Percentiles rank a stretch among this genome's conserved stretches.
Evolutionary conservation across 2,113 vertebrate genomes (phyloP).

Genomic region (Charina bottae): DNA sequence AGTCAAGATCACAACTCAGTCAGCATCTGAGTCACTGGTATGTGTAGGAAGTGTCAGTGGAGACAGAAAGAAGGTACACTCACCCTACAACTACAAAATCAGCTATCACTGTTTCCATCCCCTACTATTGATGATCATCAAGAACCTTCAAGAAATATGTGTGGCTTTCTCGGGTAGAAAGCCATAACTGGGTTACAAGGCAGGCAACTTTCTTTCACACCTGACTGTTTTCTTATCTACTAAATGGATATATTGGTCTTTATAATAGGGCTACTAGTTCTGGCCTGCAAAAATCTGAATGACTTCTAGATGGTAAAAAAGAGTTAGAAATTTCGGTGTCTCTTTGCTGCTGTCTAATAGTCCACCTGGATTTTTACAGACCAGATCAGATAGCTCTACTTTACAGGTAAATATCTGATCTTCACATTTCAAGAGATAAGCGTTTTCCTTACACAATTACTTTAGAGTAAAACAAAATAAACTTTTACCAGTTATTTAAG

Average conservation of each 20-base stretch:
- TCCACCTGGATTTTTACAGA: too few relatives aligned
- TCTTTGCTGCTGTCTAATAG: too few relatives aligned
- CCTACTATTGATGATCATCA: neutral
- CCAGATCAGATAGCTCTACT: too few relatives aligned
- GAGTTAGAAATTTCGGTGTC: too few relatives aligned
- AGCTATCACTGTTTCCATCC: neutral
- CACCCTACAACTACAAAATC: neutral
- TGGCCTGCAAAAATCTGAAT: too few relatives aligned
- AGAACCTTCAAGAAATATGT: neutral
- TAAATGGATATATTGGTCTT: neutral
- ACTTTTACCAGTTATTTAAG: conserved; percentile 6
- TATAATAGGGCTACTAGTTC: too few relatives aligned
- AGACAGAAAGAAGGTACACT: neutral
- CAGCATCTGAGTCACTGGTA: neutral
- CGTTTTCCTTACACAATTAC: neutral
- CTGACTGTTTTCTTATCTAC: neutral
- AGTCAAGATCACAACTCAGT: neutral
- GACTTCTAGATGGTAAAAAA: too few relatives aligned
- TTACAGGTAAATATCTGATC: neutral
- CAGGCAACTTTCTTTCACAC: neutral
- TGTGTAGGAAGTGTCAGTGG: neutral
- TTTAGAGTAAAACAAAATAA: neutral
- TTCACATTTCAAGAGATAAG: neutral
- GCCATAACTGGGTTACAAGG: neutral
- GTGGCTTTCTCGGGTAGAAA: neutral